A percentile compares a stretch with the other conserved stretches of the same genome.
These are phyloP conservation scores for Arremon brunneinucha DNA, from an alignment of 2,797 vertebrate species.

Conservation along the genomic window DNA sequence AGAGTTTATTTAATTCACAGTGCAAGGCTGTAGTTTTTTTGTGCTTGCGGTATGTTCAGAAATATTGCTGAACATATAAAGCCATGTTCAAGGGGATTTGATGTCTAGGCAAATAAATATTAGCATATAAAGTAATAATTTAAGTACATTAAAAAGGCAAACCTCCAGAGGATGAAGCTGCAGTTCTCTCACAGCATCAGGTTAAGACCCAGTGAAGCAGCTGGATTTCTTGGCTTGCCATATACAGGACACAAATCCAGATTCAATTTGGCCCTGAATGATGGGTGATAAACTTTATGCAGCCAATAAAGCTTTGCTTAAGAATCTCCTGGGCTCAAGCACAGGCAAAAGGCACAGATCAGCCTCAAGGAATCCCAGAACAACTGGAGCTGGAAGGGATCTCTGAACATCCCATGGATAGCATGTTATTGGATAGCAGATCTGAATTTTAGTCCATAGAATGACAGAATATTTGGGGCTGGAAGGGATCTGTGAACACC, in stretches of 20 bases:
- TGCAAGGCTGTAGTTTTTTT: neutral
- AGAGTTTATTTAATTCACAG: neutral
- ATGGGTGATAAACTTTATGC: neutral
- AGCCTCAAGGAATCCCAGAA: neutral
- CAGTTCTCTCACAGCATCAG: neutral
- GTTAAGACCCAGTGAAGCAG: neutral
- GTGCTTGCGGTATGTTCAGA: fast-evolving
- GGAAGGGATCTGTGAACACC: no score
- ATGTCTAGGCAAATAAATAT: neutral
- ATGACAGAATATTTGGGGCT: no score
- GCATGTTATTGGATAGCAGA: no score
- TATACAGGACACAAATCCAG: neutral
- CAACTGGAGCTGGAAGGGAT: fast-evolving
- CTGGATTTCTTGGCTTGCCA: neutral
- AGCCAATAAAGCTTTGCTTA: neutral
- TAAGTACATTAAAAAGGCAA: neutral
- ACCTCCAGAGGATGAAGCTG: neutral
- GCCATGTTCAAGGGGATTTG: neutral
- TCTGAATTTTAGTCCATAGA: no score
- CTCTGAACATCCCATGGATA: neutral
- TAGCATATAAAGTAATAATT: neutral
- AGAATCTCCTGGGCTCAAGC: neutral
- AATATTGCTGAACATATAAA: neutral
- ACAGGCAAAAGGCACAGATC: neutral
- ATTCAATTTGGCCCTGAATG: neutral